Evolutionary conservation across 1,140 invertebrate genomes (phyloP).

Genomic region (Caerostris darwini): DNA sequence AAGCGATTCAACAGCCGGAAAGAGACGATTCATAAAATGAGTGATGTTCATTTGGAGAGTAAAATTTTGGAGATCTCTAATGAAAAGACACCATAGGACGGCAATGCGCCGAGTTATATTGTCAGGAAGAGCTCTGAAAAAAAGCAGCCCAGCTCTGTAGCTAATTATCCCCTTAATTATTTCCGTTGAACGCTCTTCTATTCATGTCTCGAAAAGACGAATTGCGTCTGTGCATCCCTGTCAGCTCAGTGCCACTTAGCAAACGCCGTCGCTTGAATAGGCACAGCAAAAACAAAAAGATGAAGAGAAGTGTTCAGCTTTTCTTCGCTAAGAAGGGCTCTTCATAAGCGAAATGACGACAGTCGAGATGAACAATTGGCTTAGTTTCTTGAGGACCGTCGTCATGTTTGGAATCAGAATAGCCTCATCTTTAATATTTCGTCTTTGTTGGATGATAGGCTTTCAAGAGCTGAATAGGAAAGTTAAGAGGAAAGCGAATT

Average conservation of each 20-base stretch:
- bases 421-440: not conserved
- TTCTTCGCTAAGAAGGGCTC: slow-evolving; percentile 6
- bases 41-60: slow-evolving; percentile 13
- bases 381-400: not conserved
- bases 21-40: slow-evolving; percentile 18
- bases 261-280: not conserved
- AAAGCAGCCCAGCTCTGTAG: not conserved
- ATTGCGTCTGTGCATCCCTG: slow-evolving; percentile 25
- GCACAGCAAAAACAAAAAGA: not conserved
- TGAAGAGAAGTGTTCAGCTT: not conserved
- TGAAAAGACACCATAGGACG: slow-evolving; percentile 13
- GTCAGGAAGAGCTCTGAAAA: not conserved
- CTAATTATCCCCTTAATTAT: slow-evolving; percentile 37
- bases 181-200: slow-evolving; percentile 31
- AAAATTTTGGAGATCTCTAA: not conserved
- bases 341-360: slow-evolving; percentile 27
- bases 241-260: slow-evolving; percentile 21
- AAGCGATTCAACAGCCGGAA: not conserved
- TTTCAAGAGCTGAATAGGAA: not conserved
- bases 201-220: slow-evolving; percentile 21
- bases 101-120: not conserved
- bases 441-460: not conserved
- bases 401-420: not conserved
- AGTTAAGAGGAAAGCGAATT: not conserved
- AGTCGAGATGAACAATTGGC: not conserved